These are phyloP conservation scores for Pelecanoides urinatrix DNA, from an alignment of 2,113 vertebrate genomes.

Conservation along the genomic window DNA sequence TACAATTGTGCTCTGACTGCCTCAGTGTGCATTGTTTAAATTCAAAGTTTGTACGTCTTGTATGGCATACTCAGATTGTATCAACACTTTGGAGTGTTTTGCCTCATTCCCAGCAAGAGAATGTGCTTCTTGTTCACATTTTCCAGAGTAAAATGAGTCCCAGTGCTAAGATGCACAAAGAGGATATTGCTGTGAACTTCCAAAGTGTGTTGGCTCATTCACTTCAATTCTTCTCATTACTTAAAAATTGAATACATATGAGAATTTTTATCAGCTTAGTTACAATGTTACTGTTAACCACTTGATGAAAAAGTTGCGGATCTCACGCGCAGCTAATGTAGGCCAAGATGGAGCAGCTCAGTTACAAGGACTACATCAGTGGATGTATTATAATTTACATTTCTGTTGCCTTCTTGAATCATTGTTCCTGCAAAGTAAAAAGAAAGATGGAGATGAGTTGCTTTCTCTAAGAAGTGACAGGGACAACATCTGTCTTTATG, in stretches of 20 bases:
- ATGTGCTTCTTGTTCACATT: neutral
- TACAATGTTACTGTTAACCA: neutral
- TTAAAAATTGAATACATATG: neutral
- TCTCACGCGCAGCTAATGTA: neutral
- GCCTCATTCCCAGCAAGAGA: neutral
- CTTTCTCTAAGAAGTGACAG: neutral
- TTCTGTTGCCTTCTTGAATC: neutral
- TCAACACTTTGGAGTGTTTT: neutral
- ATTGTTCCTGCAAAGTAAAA: neutral
- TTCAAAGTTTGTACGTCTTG: neutral
- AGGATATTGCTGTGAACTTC: neutral
- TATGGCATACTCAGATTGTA: neutral
- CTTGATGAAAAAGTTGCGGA: neutral
- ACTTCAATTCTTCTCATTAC: neutral
- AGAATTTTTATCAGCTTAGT: neutral
- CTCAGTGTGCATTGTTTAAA: neutral
- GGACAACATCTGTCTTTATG: neutral
- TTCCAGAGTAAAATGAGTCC: neutral
- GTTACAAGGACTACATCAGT: neutral
- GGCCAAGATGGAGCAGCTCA: neutral
- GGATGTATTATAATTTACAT: neutral
- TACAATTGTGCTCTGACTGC: neutral
- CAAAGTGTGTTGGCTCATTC: neutral
- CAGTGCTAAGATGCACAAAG: fast-evolving
- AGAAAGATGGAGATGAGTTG: neutral